A percentile compares a stretch with the other conserved stretches of the same genome.
Evolutionary conservation across 2,797 vertebrate genomes (phyloP).

Genomic region (Myiothlypis coronata): DNA sequence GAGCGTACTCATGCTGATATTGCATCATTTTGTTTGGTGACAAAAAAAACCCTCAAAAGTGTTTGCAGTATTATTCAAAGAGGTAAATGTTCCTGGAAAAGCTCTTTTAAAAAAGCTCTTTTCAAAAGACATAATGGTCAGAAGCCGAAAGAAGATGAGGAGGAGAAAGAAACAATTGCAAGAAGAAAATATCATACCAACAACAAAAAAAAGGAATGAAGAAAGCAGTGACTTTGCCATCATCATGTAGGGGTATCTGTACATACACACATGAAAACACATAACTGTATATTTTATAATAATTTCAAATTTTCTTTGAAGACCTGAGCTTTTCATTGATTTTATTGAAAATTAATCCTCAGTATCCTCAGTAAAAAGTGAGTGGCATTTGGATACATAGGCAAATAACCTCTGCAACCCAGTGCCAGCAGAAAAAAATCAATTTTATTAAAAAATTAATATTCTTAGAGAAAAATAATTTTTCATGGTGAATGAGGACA

Average conservation of each 20-base stretch:
- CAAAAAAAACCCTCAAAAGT: not conserved
- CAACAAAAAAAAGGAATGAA: not conserved
- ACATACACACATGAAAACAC: not conserved
- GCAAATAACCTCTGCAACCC: not conserved
- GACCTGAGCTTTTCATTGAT: not conserved
- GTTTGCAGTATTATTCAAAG: not conserved
- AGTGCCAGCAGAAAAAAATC: not conserved
- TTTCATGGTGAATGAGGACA: not conserved
- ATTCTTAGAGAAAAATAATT: not conserved
- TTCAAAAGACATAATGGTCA: not conserved
- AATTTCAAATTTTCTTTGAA: not conserved
- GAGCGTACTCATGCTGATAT: not conserved
- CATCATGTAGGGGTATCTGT: not conserved
- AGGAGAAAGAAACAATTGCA: not conserved
- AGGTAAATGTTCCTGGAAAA: not conserved
- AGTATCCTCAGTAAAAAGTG: not conserved
- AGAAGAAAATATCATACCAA: not conserved
- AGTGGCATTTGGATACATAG: too few species aligned
- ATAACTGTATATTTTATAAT: not conserved
- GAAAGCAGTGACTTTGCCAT: not conserved
- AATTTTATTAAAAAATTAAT: not conserved
- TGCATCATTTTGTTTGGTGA: not conserved
- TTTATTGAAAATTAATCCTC: not conserved
- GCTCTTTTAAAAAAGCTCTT: not conserved
- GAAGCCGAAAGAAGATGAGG: not conserved